Conservation (phyloP, 2,888 invertebrate genomes). For the Linyphia triangularis region DNA sequence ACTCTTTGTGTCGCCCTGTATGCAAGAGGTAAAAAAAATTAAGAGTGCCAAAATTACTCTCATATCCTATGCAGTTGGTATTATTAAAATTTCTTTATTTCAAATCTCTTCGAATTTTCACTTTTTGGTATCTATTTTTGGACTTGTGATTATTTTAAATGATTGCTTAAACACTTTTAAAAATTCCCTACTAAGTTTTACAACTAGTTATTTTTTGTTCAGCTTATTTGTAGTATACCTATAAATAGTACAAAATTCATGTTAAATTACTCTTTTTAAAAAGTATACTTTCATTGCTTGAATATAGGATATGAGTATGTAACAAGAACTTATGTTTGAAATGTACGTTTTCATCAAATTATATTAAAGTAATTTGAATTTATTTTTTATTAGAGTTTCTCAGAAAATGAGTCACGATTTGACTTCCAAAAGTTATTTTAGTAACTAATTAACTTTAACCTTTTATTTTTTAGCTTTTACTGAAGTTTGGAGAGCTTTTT, state of each 20-base stretch:
- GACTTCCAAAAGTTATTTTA: not conserved
- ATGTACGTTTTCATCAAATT: too few species aligned
- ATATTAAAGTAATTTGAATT: too few species aligned
- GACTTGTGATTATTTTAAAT: conserved; percentile 22
- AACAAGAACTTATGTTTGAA: too few species aligned
- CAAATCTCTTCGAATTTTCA: conserved; percentile 22
- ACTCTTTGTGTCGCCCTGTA: conserved; percentile 49
- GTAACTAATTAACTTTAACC: too few species aligned
- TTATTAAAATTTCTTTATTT: conserved; percentile 7
- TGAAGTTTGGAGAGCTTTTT: too few species aligned
- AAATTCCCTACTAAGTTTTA: too few species aligned
- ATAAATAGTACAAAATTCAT: too few species aligned
- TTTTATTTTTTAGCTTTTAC: not conserved
- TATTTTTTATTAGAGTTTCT: not conserved
- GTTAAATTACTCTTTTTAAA: too few species aligned
- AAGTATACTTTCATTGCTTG: too few species aligned
- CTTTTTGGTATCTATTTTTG: conserved; percentile 24
- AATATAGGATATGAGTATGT: too few species aligned
- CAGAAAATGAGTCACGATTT: not conserved
- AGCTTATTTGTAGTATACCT: too few species aligned
- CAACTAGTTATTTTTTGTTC: too few species aligned
- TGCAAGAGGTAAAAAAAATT: conserved; percentile 26
- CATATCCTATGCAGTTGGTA: conserved; percentile 1
- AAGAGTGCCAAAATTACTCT: conserved; percentile 54
- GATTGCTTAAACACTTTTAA: not conserved